Conservation (phyloP, 2,888 invertebrate genomes). For the Enchytraeus crypticus region DNA sequence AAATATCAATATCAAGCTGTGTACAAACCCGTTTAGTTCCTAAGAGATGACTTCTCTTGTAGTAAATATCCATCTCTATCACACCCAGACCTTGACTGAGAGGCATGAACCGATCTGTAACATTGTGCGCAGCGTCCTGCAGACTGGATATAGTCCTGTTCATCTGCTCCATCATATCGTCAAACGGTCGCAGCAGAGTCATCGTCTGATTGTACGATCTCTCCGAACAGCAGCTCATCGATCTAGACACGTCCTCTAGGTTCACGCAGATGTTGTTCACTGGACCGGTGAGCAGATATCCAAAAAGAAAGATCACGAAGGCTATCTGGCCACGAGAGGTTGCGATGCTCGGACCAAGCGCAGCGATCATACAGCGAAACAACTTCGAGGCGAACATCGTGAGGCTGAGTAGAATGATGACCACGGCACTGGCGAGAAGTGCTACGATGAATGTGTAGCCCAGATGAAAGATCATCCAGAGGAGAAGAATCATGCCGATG, state of each 20-base stretch:
- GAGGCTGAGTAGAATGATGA: slow-evolving; percentile 14
- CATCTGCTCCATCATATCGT: slow-evolving; percentile 27
- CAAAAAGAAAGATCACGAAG: slow-evolving; percentile 22
- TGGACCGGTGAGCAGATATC: slow-evolving; percentile 28
- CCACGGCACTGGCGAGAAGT: neutral
- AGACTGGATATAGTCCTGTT: slow-evolving; percentile 24
- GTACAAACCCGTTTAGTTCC: slow-evolving; percentile 26
- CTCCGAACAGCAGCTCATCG: slow-evolving; percentile 26
- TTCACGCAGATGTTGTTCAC: slow-evolving; percentile 26
- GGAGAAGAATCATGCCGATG: slow-evolving; percentile 19
- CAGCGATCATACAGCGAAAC: slow-evolving; percentile 23
- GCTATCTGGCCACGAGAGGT: slow-evolving; percentile 26
- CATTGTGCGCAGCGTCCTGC: slow-evolving; percentile 22
- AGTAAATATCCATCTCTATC: slow-evolving; percentile 18
- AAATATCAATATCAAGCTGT: no score
- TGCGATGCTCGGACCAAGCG: slow-evolving; percentile 22
- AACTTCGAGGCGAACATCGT: slow-evolving; percentile 20
- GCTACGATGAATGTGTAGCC: slow-evolving; percentile 22
- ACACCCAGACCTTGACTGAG: slow-evolving; percentile 21
- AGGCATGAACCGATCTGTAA: slow-evolving; percentile 20
- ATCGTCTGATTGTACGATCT: slow-evolving; percentile 27
- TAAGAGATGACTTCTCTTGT: slow-evolving; percentile 18
- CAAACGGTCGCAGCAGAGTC: slow-evolving; percentile 27
- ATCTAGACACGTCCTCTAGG: slow-evolving; percentile 21
- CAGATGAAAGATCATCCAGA: slow-evolving; percentile 25